Evolutionary conservation across 2,113 vertebrate species (phyloP).

Genomic region (Abramis brama): DNA sequence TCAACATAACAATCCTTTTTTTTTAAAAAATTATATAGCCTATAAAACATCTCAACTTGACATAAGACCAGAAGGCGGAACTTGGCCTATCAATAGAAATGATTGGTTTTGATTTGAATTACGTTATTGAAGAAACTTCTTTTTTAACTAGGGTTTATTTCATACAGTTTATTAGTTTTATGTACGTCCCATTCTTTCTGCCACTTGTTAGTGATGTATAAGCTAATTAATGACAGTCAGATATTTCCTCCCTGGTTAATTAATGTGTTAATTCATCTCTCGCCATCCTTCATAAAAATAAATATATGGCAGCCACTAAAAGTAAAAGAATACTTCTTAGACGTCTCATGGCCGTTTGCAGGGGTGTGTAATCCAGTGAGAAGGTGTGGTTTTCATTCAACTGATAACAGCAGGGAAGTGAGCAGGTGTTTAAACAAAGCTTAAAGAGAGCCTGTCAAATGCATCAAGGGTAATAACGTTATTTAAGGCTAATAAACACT

Average conservation of each 20-base stretch:
- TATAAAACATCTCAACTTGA: no score
- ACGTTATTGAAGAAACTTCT: no score
- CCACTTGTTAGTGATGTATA: no score
- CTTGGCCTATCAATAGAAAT: no score
- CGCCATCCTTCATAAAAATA: neutral
- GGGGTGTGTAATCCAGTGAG: neutral
- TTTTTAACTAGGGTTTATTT: no score
- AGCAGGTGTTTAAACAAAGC: conserved; percentile 65
- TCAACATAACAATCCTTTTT: no score
- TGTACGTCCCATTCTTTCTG: no score
- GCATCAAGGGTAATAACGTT: conserved; percentile 17
- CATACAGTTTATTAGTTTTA: no score
- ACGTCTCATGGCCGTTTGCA: neutral
- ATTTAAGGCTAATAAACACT: conserved; percentile 13
- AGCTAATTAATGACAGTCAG: no score
- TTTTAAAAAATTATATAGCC: no score
- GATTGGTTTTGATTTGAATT: no score
- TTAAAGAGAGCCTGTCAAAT: conserved; percentile 24
- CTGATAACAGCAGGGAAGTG: conserved; percentile 64
- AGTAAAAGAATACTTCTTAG: neutral
- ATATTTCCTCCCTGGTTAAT: neutral
- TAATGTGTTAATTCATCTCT: conserved; percentile 7
- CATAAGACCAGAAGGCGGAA: no score
- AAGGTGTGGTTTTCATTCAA: conserved; percentile 57
- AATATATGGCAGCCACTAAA: neutral